Evolutionary conservation across 2,888 invertebrate genomes (phyloP).

Genomic region (Philopedon plagiatum): DNA sequence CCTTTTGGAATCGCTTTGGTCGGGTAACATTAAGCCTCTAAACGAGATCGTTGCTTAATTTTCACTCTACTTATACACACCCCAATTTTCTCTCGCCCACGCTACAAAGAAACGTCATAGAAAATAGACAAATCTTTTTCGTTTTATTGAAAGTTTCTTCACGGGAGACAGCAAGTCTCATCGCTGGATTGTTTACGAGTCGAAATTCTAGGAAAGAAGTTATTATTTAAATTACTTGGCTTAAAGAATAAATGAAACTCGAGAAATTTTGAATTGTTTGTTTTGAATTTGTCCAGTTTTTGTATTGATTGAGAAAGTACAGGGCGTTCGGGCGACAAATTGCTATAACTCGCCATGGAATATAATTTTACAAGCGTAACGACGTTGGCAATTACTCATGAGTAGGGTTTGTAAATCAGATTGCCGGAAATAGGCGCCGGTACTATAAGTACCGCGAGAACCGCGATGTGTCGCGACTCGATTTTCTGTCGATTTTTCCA

Average conservation of each 20-base stretch:
- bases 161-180: constrained; percentile 29
- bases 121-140: constrained; percentile 25
- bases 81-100: constrained; percentile 4
- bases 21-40: too few relatives aligned
- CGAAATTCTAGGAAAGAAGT: constrained; percentile 8
- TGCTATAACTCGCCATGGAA: too few relatives aligned
- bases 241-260: not conserved
- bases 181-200: constrained; percentile 22
- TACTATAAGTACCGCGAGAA: too few relatives aligned
- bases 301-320: too few relatives aligned
- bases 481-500: too few relatives aligned
- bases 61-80: not conserved
- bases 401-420: too few relatives aligned
- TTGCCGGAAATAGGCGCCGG: too few relatives aligned
- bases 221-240: not conserved
- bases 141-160: constrained; percentile 9
- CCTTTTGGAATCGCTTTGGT: too few relatives aligned
- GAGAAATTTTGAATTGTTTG: not conserved
- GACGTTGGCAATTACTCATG: too few relatives aligned
- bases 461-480: too few relatives aligned
- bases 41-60: not conserved
- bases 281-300: too few relatives aligned
- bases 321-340: too few relatives aligned
- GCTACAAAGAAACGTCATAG: constrained; percentile 15
- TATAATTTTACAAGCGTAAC: not conserved